Base-by-base conservation (phyloP, 2,113 vertebrate genomes). In the Prochilodus magdalenae region DNA sequence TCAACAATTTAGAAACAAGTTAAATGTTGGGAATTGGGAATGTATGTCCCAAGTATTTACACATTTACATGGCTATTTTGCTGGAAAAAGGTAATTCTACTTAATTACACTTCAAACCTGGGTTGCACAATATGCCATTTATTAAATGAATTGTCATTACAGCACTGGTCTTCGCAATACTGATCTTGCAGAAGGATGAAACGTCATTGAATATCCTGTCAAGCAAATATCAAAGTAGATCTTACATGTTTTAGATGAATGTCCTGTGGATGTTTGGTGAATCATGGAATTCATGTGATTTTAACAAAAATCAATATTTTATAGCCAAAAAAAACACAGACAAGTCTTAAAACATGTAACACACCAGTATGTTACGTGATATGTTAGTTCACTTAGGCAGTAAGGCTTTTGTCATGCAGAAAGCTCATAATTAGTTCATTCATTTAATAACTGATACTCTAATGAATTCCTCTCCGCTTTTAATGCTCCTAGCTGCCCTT, bases 401-500 rank as follows among this genome's bases (percentile, higher is more conserved):
- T 36, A 36, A 36, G 36, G n/a, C n/a, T n/a, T n/a, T n/a, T n/a
- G n/a, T n/a, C n/a, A n/a, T n/a, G n/a, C n/a, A n/a, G n/a, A n/a
- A n/a, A n/a, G n/a, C n/a, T n/a, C n/a, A n/a, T n/a, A 36, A 36
- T 36, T 36, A 3, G 7, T 44, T 44, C 8, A 44, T 44, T 44
- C 4, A 44, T 44, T 4, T 44, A 8, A 44, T 44, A 8, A 44
- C 40, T 44, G 40, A 44, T 44, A 10, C 22, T 0, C 2, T 20
- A 26, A 26, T 27, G 12, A 15, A 14, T 15, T 72, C 1, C 14
- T 77, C 15, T 59, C 5, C 6, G 55, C 26, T 33, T 70, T 26
- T 29, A 5, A 11, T 78, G 72, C 81, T 77, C 74, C 88, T 78
- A 98, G 97, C 90, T 98, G 97, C 80, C 95, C 96, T 1, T 97